Conservation (phyloP, 2,113 vertebrate genomes). For the Melanotaenia duboulayi region DNA sequence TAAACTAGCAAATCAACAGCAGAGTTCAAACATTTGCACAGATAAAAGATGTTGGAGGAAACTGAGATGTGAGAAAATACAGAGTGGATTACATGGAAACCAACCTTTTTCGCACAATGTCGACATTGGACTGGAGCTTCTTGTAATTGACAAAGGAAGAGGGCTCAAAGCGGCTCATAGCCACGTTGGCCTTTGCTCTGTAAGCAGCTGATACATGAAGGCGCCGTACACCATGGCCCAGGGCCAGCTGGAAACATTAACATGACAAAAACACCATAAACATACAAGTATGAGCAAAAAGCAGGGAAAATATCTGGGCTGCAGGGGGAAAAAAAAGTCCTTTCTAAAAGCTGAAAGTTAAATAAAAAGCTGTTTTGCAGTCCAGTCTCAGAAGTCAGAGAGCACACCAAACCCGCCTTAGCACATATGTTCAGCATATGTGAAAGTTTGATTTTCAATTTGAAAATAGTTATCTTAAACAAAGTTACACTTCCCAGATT, state of each 20-base stretch:
- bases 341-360: too few relatives aligned
- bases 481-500: too few relatives aligned
- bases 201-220: conserved; percentile 90
- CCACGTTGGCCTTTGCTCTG: conserved; percentile 91
- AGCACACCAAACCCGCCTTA: too few relatives aligned
- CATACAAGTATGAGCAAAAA: background rate
- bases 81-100: conserved; percentile 14
- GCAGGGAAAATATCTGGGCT: background rate
- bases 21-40: conserved; percentile 2
- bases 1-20: conserved; percentile 29
- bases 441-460: too few relatives aligned
- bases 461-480: too few relatives aligned
- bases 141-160: conserved; percentile 88
- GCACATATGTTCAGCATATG: too few relatives aligned
- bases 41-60: conserved; percentile 18
- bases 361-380: too few relatives aligned
- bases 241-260: conserved; percentile 81
- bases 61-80: background rate
- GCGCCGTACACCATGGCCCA: conserved; percentile 87
- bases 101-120: conserved; percentile 92
- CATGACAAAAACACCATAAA: background rate
- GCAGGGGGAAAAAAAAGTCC: too few relatives aligned
- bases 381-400: too few relatives aligned
- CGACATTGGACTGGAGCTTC: conserved; percentile 89
- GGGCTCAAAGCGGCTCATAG: conserved; percentile 97